Evolutionary conservation across 2,113 vertebrate species (phyloP).

Genomic region (Hirundichthys speculiger): DNA sequence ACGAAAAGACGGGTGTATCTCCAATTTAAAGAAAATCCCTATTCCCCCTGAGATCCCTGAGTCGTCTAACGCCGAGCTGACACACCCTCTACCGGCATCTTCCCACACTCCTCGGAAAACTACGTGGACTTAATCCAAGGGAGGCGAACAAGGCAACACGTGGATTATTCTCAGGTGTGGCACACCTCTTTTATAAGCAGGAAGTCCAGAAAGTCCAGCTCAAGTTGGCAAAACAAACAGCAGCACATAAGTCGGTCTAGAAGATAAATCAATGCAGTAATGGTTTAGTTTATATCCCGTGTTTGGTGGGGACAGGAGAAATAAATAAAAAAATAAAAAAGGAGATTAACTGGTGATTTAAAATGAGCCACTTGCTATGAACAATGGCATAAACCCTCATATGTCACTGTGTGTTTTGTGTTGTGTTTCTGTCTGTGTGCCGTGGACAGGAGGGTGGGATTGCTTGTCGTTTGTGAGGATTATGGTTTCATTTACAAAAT

Average conservation of each 20-base stretch:
- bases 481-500: slow-evolving; percentile 70
- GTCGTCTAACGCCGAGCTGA: slow-evolving; percentile 39
- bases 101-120: slow-evolving; percentile 20
- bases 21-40: slow-evolving; percentile 60
- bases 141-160: slow-evolving; percentile 20
- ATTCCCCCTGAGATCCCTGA: slow-evolving; percentile 45
- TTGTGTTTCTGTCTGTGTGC: slow-evolving; percentile 18
- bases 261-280: neutral
- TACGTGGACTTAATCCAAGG: slow-evolving; percentile 55
- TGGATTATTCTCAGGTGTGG: slow-evolving; percentile 18
- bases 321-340: too few relatives aligned
- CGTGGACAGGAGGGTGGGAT: slow-evolving; percentile 49
- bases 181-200: slow-evolving; percentile 34
- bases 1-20: slow-evolving; percentile 62
- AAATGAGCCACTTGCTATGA: slow-evolving; percentile 33
- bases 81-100: slow-evolving; percentile 53
- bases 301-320: neutral
- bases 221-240: neutral
- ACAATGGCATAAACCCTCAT: slow-evolving; percentile 10
- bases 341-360: slow-evolving; percentile 30
- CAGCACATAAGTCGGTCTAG: neutral
- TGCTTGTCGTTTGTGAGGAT: slow-evolving; percentile 62
- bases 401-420: slow-evolving; percentile 32
- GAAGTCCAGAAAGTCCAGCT: slow-evolving; percentile 21
- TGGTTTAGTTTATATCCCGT: slow-evolving; percentile 22